A percentile compares a stretch with the other conserved stretches of the same genome.
phyloP scores from a whole-genome alignment of 2,797 vertebrate species.

The Spheniscus humboldti region DNA sequence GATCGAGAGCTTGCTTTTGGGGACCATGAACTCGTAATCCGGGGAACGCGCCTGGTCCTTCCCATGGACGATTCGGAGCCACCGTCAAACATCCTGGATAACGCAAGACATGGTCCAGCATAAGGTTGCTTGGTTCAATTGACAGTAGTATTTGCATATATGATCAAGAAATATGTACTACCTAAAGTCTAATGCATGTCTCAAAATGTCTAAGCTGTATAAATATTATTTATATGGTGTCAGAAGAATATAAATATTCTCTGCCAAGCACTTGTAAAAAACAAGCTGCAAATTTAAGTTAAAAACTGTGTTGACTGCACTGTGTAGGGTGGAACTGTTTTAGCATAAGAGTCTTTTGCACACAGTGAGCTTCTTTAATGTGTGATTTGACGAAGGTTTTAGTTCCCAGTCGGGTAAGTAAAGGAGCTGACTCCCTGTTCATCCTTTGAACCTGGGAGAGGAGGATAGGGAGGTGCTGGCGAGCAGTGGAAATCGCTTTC shows the following conservation, averaged over 20 bases:
- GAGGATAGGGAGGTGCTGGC: neutral
- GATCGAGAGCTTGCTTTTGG: conserved; percentile 87
- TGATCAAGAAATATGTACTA: conserved; percentile 76
- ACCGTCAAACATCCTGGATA: conserved; percentile 80
- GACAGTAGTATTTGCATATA: conserved; percentile 72
- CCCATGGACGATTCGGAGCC: conserved; percentile 96
- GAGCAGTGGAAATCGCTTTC: conserved; percentile 1
- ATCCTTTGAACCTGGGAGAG: neutral
- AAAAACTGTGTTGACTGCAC: conserved; percentile 65
- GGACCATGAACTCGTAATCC: conserved; percentile 91
- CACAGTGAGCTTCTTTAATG: conserved; percentile 61
- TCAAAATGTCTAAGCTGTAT: conserved; percentile 79
- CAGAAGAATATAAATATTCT: conserved; percentile 72
- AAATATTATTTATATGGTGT: conserved; percentile 80
- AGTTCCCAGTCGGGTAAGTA: conserved; percentile 50
- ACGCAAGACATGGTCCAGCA: conserved; percentile 72
- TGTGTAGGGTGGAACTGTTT: conserved; percentile 69
- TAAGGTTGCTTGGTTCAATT: conserved; percentile 64
- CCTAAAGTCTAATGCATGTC: conserved; percentile 80
- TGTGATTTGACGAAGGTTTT: conserved; percentile 59
- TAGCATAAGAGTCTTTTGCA: conserved; percentile 52
- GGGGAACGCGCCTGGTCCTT: conserved; percentile 91
- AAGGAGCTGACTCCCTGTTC: conserved; percentile 50
- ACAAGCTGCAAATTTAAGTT: conserved; percentile 64
- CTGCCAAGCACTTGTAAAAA: conserved; percentile 69